Percentiles rank a stretch among this genome's conserved stretches.
Evolutionary conservation across 2,888 invertebrate genomes (phyloP).

Genomic region (Callyntrura sp.): DNA sequence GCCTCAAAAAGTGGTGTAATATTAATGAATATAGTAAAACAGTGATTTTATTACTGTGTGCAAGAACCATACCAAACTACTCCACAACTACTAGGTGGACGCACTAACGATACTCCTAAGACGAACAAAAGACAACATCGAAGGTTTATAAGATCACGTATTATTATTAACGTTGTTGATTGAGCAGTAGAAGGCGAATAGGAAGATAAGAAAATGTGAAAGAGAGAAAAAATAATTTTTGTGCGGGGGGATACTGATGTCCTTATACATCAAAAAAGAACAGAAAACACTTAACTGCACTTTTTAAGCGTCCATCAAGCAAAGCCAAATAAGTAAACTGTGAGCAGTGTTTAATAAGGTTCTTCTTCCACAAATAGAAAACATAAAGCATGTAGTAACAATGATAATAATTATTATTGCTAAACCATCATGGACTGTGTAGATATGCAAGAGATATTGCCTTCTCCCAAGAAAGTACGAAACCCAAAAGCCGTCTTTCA

Average conservation of each 20-base stretch:
- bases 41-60: not conserved
- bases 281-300: conserved; percentile 78
- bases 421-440: conserved; percentile 18
- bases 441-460: conserved; percentile 2
- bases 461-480: conserved; percentile 34
- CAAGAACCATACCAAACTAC: not conserved
- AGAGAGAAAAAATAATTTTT: conserved; percentile 39
- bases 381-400: conserved; percentile 35
- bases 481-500: conserved; percentile 36
- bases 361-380: conserved; percentile 77
- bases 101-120: conserved; percentile 7
- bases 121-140: conserved; percentile 1
- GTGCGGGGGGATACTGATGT: conserved; percentile 65
- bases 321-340: conserved; percentile 72
- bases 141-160: conserved; percentile 46
- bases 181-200: conserved; percentile 31
- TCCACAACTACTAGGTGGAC: not conserved
- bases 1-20: not conserved
- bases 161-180: conserved; percentile 25
- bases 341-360: conserved; percentile 76
- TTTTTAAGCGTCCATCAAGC: conserved; percentile 75
- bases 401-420: conserved; percentile 48
- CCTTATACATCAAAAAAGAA: conserved; percentile 78
- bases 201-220: conserved; percentile 58
- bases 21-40: conserved; percentile 21